Evolutionary conservation across 2,113 vertebrate genomes (phyloP), one percentile per base, ranked within the genome.

Genomic region (Hipposideros armiger): DNA sequence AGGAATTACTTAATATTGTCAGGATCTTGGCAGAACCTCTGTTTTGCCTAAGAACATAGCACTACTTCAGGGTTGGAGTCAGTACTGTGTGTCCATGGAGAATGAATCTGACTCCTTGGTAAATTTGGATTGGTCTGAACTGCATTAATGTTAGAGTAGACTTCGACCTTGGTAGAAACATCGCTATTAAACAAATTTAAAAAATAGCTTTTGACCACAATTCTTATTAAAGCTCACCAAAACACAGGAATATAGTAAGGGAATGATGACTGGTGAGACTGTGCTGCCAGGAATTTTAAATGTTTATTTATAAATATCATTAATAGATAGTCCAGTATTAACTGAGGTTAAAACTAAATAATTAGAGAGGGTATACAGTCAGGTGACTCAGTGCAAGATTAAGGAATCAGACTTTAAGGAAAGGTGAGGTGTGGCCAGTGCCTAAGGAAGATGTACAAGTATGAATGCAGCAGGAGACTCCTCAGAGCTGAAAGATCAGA

Each of bases 21-120:
- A 94, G 26, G 3, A 28, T 94, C 78, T 95, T 97, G 94, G 89
- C 91, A 95, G 64, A 85, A 32, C 52, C 42, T 90, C 13, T 56
- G 2, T 91, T 36, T 93, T 72, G 22, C 69, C 42, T 36, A 93
- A 94, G 67, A 89, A 81, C 64, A 52, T 62, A 86, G 22, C 2
- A 14, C 36, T 74, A n/a, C 20, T 88, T 92, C 62, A 72, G 45
- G 56, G 32, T 56, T 82, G 54, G 32, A 7, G 16, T 74, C 19
- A 90, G 19, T 17, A n/a, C 3, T 73, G 15, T 26, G 10, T 11
- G 50, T 81, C 2, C 42, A 40, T 64, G 20, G 26, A 92, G 36
- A 9, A 84, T 52, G 11, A 40, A 86, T 88, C 56, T 77, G 47
- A 77, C 67, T 95, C 26, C n/a, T 82, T 77, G 90, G 89, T 42